These are phyloP conservation scores for Megaceryle torquata DNA, from an alignment of 2,113 vertebrate species.

Conservation along the genomic window DNA sequence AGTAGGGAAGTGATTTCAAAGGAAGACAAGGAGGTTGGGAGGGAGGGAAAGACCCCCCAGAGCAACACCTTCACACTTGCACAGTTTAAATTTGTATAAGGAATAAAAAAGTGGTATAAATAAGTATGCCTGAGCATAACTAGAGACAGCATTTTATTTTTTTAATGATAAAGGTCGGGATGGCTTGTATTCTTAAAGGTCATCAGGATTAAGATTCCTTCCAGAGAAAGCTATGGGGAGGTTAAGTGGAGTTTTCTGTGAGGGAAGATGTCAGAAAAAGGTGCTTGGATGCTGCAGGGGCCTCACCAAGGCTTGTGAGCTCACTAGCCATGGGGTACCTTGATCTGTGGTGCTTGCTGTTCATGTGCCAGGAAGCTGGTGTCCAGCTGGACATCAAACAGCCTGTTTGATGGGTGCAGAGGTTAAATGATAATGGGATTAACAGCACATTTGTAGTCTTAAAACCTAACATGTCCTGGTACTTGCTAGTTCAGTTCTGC, in stretches of 20 bases:
- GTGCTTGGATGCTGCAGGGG: not conserved
- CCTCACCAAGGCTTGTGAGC: not conserved
- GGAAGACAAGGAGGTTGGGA: not conserved
- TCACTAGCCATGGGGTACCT: accelerated
- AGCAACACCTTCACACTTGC: not conserved
- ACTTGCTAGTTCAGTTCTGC: not conserved
- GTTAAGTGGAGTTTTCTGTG: not conserved
- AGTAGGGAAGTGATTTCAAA: not conserved
- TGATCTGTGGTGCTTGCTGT: not conserved
- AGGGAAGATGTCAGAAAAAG: not conserved
- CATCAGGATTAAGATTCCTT: not conserved
- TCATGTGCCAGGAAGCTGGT: not conserved
- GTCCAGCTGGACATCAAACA: not conserved
- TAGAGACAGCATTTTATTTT: not conserved
- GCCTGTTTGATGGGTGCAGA: not conserved
- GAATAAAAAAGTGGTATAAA: not conserved
- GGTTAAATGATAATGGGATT: not conserved
- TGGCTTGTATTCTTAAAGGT: not conserved
- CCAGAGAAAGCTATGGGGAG: not conserved
- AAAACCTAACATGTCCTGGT: not conserved
- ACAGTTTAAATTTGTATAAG: not conserved
- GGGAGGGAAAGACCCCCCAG: not conserved
- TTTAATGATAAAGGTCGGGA: not conserved
- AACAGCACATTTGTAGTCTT: not conserved
- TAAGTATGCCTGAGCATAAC: not conserved